These are phyloP conservation scores for Panulirus ornatus DNA, from an alignment of 1,140 invertebrate species.

Conservation along the genomic window DNA sequence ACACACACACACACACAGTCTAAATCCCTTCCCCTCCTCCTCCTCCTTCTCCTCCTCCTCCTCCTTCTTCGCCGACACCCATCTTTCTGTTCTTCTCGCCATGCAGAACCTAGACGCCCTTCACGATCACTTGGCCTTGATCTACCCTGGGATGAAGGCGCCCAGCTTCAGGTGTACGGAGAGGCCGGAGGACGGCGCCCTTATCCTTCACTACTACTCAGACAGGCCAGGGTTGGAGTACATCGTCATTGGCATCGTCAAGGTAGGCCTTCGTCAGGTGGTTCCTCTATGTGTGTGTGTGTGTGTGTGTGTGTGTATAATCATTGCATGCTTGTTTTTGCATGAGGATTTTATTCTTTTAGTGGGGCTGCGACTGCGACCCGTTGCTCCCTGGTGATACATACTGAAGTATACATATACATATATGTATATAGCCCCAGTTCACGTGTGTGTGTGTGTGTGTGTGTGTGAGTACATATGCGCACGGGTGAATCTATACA, in stretches of 20 bases:
- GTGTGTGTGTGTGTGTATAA: background rate
- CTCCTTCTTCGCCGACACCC: background rate
- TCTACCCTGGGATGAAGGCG: constrained; percentile 95
- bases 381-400: too few species aligned
- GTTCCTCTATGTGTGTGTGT: background rate
- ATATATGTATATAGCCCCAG: too few species aligned
- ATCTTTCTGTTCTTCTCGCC: background rate
- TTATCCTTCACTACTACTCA: constrained; percentile 95
- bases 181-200: constrained; percentile 88
- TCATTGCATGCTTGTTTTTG: background rate
- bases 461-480: too few species aligned
- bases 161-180: constrained; percentile 95
- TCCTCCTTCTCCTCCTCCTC: background rate
- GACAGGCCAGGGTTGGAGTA: constrained; percentile 94
- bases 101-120: constrained; percentile 92
- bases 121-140: constrained; percentile 94
- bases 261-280: constrained; percentile 81
- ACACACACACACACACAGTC: too few species aligned
- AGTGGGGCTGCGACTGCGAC: too few species aligned
- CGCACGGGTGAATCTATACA: too few species aligned
- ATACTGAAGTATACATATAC: too few species aligned
- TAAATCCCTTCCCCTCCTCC: too few species aligned
- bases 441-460: too few species aligned
- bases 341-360: too few species aligned
- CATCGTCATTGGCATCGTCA: constrained; percentile 96